phyloP scores from a whole-genome alignment of 2,888 invertebrate species.

The Cataglyphis cursor region DNA sequence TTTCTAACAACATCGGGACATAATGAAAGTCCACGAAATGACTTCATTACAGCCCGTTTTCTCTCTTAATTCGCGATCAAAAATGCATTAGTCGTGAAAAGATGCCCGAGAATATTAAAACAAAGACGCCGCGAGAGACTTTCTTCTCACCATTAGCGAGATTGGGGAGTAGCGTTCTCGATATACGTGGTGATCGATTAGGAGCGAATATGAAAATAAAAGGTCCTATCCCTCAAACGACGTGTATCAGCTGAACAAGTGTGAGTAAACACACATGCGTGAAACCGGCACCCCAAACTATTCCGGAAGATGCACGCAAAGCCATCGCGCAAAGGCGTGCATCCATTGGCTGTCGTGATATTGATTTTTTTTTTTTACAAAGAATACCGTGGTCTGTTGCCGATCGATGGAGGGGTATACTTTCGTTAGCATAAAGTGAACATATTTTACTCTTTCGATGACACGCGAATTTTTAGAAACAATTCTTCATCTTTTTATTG shows the following conservation, averaged over 20 bases:
- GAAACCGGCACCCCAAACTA: slow-evolving; percentile 56
- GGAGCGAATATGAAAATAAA: slow-evolving; percentile 65
- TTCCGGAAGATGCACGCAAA: slow-evolving; percentile 54
- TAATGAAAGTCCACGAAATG: background rate
- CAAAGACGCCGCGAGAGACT: slow-evolving; percentile 15
- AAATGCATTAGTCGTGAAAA: slow-evolving; percentile 4
- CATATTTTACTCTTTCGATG: background rate
- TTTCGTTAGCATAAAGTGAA: background rate
- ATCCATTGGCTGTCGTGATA: slow-evolving; percentile 64
- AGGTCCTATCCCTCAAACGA: slow-evolving; percentile 48
- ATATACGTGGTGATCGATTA: slow-evolving; percentile 51
- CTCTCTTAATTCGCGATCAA: slow-evolving; percentile 21
- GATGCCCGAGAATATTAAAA: slow-evolving; percentile 3
- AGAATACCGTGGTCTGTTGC: slow-evolving; percentile 60
- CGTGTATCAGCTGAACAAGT: background rate
- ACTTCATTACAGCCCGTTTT: slow-evolving; percentile 13
- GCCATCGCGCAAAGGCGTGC: slow-evolving; percentile 22
- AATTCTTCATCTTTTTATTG: background rate
- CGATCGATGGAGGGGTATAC: slow-evolving; percentile 13
- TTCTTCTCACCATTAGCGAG: slow-evolving; percentile 24
- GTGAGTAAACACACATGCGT: slow-evolving; percentile 27
- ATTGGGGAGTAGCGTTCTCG: slow-evolving; percentile 48
- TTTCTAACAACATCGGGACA: background rate
- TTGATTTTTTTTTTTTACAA: slow-evolving; percentile 61
- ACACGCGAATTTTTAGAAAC: background rate